These are phyloP conservation scores for Lasioglossum calceatum DNA, from an alignment of 2,888 invertebrate genomes.

Conservation along the genomic window DNA sequence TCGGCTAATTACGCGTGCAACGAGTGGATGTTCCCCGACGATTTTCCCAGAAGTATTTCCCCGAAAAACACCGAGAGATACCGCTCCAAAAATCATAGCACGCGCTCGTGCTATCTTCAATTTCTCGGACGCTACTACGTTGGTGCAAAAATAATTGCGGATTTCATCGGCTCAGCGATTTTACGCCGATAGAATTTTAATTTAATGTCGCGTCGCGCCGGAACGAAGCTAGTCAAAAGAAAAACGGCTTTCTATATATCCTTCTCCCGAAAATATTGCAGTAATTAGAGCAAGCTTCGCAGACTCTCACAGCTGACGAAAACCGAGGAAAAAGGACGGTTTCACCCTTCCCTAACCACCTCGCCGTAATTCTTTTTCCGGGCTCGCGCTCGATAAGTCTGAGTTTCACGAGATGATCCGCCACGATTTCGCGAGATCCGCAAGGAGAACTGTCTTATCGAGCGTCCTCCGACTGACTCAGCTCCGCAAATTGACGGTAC, in stretches of 20 bases:
- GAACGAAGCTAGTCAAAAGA: not conserved
- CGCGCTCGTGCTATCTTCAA: not conserved
- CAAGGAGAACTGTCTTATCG: not conserved
- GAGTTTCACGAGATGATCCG: not conserved
- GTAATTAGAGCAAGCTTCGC: slow-evolving; percentile 30
- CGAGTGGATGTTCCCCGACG: not conserved
- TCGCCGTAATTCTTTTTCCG: slow-evolving; percentile 3
- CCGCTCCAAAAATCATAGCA: not conserved
- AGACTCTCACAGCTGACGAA: not conserved
- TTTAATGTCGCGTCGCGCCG: not conserved
- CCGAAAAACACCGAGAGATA: not conserved
- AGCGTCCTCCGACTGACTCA: slow-evolving; percentile 7
- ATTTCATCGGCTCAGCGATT: not conserved
- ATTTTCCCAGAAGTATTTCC: not conserved
- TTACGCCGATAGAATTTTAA: not conserved
- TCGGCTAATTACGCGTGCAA: not conserved
- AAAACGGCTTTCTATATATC: not conserved
- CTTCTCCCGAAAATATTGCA: slow-evolving; percentile 35
- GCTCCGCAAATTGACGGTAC: not conserved
- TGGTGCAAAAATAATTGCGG: not conserved
- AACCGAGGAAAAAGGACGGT: not conserved
- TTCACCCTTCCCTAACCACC: not conserved
- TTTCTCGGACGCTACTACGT: not conserved
- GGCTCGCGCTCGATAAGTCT: slow-evolving; percentile 2
- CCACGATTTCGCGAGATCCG: not conserved